Base-by-base conservation (phyloP, 2,888 invertebrate species). In the Cecidostiba fungosa region DNA sequence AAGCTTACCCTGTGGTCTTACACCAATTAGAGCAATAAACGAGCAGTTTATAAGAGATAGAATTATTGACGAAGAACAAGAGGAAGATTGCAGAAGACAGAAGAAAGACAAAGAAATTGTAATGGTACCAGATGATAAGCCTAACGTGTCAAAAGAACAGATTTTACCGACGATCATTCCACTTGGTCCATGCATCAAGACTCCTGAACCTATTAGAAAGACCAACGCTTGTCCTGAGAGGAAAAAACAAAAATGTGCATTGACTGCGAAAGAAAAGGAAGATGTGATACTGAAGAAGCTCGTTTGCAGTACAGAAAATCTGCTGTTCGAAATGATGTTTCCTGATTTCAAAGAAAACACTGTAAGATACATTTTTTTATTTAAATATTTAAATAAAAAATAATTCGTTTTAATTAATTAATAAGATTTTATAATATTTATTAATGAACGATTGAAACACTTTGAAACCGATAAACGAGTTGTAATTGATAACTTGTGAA, bases 11-110 rank as follows among this genome's bases (percentile, higher is more conserved):
- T 89, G 88, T 23, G 91, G 90, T n/a, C 87, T 90, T 50, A 90
- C 91, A 26, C 93, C 93, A 0, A 87, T 93, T 19, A 89, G 92
- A 84, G 92, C 92, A 0, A 91, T 93, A 50, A 89, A 93, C 69
- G 92, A 93, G n/a, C 88, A 87, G 39, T 91, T 89, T 69, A 88
- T 92, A 76, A 89, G 89, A 12, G 89, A 91, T 23, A 88, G 90
- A 70, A 85, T 85, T 32, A 5, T 77, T 4, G 89, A 90, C 50
- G 87, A 86, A 62, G 82, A 85, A 10, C 74, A 59, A 29, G 86
- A 89, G 39, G 81, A 90, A 62, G 84, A 87, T 32, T 88, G 89
- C 23, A 73, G 76, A 47, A 84, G 54, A 72, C 81, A 76, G 0
- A 83, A 86, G 14, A 6, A 5, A 8, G 32, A 73, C 54, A 66